Evolutionary conservation across 2,888 invertebrate genomes (phyloP), one percentile per base, ranked within the genome.

Genomic region (Meghimatium bilineatum): DNA sequence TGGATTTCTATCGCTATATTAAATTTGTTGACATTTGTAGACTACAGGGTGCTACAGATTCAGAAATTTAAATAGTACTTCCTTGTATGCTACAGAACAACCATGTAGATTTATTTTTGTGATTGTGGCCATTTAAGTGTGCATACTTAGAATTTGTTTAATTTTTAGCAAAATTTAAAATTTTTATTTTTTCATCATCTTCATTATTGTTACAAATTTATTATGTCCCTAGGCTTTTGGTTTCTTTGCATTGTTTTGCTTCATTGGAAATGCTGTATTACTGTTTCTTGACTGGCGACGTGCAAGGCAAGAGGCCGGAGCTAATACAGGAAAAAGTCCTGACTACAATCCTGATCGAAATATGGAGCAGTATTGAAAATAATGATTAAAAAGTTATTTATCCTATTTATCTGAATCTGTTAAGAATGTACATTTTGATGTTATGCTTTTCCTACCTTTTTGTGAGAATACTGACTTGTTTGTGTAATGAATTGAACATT

Each of bases 321-420:
- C 84, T 36, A 56, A 72, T 20, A 36, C 80, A 12, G 72, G 66
- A 29, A 86, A 75, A n/a, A 38, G 49, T 34, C 79, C 79, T 72
- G 80, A 86, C 52, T 86, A 86, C 66, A 84, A 82, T 66, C 63
- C 86, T 23, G 86, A 86, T 6, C 36, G 84, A 29, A 86, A 86
- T 71, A 86, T 82, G 81, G 86, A 86, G 29, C 82, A 79, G 36
- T 86, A 86, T n/a, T 86, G 69, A 81, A 32, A 34, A 5, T 12
- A 69, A 34, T 12, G 36, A 14, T 36, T 14, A 32, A 29, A 66
- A 10, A 29, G 29, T 26, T 5, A 60, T 26, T 3, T 60, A 60
- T 20, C 20, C n/a, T 10, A 17, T 60, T 60, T 60, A n/a, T 5
- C 6, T 26, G 60, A 26, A 20, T 60, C n/a, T 60, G 3, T 12